These are phyloP conservation scores for Calameuta pallipes DNA, from an alignment of 2,888 invertebrate genomes.

Conservation along the genomic window DNA sequence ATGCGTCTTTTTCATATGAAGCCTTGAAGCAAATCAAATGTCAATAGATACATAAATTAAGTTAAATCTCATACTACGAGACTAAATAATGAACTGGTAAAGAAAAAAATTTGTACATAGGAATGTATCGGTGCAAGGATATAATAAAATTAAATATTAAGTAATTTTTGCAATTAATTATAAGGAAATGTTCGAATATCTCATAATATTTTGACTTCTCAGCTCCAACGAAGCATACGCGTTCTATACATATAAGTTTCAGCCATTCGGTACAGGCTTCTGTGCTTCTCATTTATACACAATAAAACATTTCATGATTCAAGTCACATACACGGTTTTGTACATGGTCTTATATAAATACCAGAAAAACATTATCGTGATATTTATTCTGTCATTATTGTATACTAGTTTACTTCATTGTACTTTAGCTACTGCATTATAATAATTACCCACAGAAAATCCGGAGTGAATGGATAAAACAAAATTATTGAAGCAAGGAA, in stretches of 20 bases:
- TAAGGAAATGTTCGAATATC: background rate
- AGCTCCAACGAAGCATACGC: background rate
- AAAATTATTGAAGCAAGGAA: conserved; percentile 8
- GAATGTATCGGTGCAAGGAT: background rate
- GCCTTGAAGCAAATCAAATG: background rate
- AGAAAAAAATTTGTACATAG: background rate
- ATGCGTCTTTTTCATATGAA: background rate
- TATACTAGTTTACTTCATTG: background rate
- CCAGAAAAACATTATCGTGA: background rate
- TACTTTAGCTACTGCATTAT: background rate
- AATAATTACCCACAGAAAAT: background rate
- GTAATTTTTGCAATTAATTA: background rate
- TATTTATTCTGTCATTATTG: background rate
- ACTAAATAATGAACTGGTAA: background rate
- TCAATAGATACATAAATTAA: background rate
- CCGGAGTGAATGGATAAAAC: conserved; percentile 6
- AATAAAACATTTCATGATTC: conserved; percentile 5
- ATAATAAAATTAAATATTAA: background rate
- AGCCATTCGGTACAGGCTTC: background rate
- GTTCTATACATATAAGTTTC: background rate
- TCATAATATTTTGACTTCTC: background rate
- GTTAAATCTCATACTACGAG: background rate
- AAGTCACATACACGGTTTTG: conserved; percentile 13
- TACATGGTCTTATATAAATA: conserved; percentile 10
- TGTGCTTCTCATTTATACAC: background rate